Conservation (phyloP, 2,888 invertebrate species). For the Odontocolon sp. region DNA sequence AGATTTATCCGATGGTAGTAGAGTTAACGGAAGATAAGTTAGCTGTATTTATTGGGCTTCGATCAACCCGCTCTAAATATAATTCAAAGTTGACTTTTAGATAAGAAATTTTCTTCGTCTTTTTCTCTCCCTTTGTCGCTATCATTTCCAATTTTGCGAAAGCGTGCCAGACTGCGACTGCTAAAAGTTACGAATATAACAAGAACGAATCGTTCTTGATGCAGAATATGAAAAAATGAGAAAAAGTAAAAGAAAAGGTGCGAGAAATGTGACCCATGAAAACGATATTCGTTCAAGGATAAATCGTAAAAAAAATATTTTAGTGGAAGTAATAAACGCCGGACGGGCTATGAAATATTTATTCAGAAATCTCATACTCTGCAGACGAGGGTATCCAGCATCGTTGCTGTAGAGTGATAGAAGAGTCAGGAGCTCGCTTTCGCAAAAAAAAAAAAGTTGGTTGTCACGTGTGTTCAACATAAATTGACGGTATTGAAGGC, state of each 20-base stretch:
- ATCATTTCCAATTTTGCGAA: constrained; percentile 2
- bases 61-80: constrained; percentile 40
- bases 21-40: background rate
- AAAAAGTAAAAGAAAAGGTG: constrained; percentile 38
- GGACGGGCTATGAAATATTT: background rate
- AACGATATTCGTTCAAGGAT: constrained; percentile 13
- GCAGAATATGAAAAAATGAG: no score
- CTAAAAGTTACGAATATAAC: constrained; percentile 3
- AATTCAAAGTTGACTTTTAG: constrained; percentile 38
- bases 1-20: background rate
- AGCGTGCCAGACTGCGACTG: constrained; percentile 27
- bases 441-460: no score
- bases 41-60: constrained; percentile 30
- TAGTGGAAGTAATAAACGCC: background rate
- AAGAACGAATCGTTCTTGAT: background rate
- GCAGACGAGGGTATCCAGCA: no score
- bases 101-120: background rate
- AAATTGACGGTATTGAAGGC: no score
- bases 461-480: no score
- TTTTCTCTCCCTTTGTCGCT: constrained; percentile 7
- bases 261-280: constrained; percentile 8
- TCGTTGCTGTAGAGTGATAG: no score
- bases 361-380: background rate
- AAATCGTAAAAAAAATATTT: constrained; percentile 37
- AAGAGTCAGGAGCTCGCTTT: no score